Conservation (phyloP, 30 jellyfish, hydroid and myxozoan genomes). For the Aurelia sp. region DNA sequence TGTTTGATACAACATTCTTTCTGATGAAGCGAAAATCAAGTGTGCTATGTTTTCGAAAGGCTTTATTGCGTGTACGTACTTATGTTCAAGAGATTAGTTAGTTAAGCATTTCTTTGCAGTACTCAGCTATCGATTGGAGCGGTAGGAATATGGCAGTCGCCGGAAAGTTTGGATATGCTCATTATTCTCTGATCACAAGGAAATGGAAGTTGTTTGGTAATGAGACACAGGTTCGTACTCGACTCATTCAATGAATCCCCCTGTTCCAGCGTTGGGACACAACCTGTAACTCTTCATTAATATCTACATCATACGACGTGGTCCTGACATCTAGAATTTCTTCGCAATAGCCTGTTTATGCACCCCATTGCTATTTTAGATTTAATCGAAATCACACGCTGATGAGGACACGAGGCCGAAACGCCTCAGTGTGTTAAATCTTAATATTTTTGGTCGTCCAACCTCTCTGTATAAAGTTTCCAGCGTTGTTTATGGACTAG, state of each 20-base stretch:
- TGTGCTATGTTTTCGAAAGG: not conserved
- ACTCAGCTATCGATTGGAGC: conserved; percentile 77
- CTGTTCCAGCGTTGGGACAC: not conserved
- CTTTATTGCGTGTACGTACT: not conserved
- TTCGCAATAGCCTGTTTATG: no score
- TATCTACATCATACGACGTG: no score
- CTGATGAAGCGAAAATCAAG: no score
- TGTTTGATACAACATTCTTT: not conserved
- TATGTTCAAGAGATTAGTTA: no score
- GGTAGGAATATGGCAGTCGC: conserved; percentile 94
- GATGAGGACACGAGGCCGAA: no score
- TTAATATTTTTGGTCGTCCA: no score
- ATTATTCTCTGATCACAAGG: conserved; percentile 81
- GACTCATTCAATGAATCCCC: not conserved
- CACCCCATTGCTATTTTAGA: no score
- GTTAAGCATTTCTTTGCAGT: conserved; percentile 17
- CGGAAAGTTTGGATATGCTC: conserved; percentile 93
- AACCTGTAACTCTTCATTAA: no score
- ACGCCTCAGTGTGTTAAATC: no score
- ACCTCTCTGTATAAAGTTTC: no score
- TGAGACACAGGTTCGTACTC: conserved; percentile 84
- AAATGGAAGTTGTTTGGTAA: conserved; percentile 98
- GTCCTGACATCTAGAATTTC: no score
- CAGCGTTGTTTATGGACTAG: not conserved
- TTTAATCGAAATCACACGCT: no score